These are phyloP conservation scores for Rhimphoctona megacephalus DNA, from an alignment of 2,888 invertebrate species.

Conservation along the genomic window DNA sequence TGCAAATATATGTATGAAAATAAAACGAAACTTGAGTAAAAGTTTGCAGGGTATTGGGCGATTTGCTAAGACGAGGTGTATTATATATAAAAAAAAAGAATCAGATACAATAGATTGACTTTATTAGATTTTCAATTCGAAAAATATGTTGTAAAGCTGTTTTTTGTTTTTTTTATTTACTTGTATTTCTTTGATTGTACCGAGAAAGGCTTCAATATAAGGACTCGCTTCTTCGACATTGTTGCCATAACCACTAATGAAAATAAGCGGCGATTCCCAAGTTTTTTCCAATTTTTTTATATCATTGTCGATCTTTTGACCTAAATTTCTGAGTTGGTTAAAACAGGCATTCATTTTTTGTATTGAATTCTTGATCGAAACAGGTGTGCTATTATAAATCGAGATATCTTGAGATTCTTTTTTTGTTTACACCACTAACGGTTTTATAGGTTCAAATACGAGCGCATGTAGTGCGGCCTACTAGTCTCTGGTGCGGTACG, in stretches of 20 bases:
- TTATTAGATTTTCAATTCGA: not conserved
- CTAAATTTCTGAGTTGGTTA: slow-evolving; percentile 23
- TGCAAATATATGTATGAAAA: not conserved
- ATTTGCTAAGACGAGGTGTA: not conserved
- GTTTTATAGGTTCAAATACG: not conserved
- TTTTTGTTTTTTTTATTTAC: slow-evolving; percentile 20
- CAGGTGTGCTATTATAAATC: not conserved
- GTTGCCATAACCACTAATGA: slow-evolving; percentile 52
- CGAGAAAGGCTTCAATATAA: slow-evolving; percentile 47
- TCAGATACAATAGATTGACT: not conserved
- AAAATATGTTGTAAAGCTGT: not conserved
- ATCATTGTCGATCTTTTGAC: slow-evolving; percentile 38
- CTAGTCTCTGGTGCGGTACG: too few relatives aligned
- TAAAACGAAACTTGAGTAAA: not conserved
- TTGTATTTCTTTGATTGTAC: slow-evolving; percentile 44
- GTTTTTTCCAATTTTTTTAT: slow-evolving; percentile 54
- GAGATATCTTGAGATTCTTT: not conserved
- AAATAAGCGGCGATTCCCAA: slow-evolving; percentile 52
- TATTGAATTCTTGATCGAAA: not conserved
- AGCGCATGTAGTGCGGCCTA: too few relatives aligned
- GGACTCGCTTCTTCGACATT: slow-evolving; percentile 37
- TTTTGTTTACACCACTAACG: not conserved
- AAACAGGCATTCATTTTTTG: slow-evolving; percentile 44
- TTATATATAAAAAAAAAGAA: not conserved
- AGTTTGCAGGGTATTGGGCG: not conserved